Percentiles rank a stretch among this genome's conserved stretches.
Evolutionary conservation across 1,140 invertebrate species (phyloP).

Genomic region (Lordiphosa clarofinis): DNA sequence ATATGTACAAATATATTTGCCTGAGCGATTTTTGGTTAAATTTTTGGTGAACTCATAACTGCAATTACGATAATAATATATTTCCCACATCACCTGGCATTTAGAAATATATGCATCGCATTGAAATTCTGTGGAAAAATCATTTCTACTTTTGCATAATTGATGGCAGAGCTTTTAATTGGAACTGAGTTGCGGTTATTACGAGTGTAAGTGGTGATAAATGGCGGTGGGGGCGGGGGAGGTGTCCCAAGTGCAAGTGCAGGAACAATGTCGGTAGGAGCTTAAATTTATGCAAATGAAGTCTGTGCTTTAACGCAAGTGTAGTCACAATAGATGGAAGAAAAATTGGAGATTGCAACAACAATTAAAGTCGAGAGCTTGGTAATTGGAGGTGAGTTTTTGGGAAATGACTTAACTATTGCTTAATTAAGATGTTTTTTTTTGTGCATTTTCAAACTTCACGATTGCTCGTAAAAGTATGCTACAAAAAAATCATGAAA

Average conservation of each 20-base stretch:
- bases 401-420: not conserved
- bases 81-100: not conserved
- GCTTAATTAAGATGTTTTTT: not conserved
- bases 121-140: slow-evolving; percentile 12
- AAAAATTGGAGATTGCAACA: slow-evolving; percentile 25
- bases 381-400: slow-evolving; percentile 6
- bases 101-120: not conserved
- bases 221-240: not conserved
- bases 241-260: no score
- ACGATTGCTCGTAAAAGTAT: no score
- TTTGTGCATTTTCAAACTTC: no score
- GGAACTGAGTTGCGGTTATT: slow-evolving; percentile 51
- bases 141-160: slow-evolving; percentile 38
- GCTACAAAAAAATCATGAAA: no score
- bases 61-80: slow-evolving; percentile 24
- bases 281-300: slow-evolving; percentile 48
- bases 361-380: slow-evolving; percentile 1
- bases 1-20: slow-evolving; percentile 5
- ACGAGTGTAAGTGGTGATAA: slow-evolving; percentile 26
- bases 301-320: slow-evolving; percentile 19
- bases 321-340: slow-evolving; percentile 33
- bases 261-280: slow-evolving; percentile 1
- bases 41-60: slow-evolving; percentile 8
- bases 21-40: slow-evolving; percentile 39
- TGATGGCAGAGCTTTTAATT: slow-evolving; percentile 63